A percentile compares a stretch with the other conserved stretches of the same genome.
These are phyloP conservation scores for Archips xylosteana DNA, from an alignment of 2,888 invertebrate species.

Conservation along the genomic window DNA sequence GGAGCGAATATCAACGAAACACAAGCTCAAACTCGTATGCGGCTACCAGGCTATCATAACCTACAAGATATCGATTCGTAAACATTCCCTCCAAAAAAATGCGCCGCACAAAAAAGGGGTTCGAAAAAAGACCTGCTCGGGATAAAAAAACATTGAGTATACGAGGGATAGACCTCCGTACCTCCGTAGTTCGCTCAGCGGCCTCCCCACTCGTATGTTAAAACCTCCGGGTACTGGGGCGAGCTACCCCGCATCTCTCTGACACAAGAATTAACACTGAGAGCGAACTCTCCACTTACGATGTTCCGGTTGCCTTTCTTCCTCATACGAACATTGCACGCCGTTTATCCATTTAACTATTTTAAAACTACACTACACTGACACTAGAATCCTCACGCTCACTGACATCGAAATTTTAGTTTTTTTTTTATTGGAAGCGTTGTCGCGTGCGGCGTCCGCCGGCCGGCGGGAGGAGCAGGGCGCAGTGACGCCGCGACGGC, in stretches of 20 bases:
- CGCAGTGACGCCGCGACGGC: slow-evolving; percentile 85
- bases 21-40: slow-evolving; percentile 46
- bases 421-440: slow-evolving; percentile 72
- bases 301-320: slow-evolving; percentile 84
- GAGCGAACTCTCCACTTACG: slow-evolving; percentile 77
- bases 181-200: slow-evolving; percentile 77
- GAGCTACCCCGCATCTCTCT: slow-evolving; percentile 77
- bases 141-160: slow-evolving; percentile 74
- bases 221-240: slow-evolving; percentile 72
- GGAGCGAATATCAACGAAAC: slow-evolving; percentile 9
- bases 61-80: slow-evolving; percentile 73
- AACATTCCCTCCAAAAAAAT: slow-evolving; percentile 80
- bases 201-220: slow-evolving; percentile 74
- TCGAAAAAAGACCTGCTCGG: slow-evolving; percentile 73
- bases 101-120: slow-evolving; percentile 78
- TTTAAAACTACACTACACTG: slow-evolving; percentile 82
- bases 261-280: slow-evolving; percentile 75
- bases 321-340: slow-evolving; percentile 86
- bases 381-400: slow-evolving; percentile 76
- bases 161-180: slow-evolving; percentile 83
- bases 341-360: slow-evolving; percentile 83
- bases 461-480: slow-evolving; percentile 87
- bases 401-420: slow-evolving; percentile 78
- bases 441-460: slow-evolving; percentile 87
- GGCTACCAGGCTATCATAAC: slow-evolving; percentile 70